Percentiles rank a stretch among this genome's conserved stretches.
Evolutionary conservation across 2,797 vertebrate species (phyloP).

Genomic region (Acomys russatus): DNA sequence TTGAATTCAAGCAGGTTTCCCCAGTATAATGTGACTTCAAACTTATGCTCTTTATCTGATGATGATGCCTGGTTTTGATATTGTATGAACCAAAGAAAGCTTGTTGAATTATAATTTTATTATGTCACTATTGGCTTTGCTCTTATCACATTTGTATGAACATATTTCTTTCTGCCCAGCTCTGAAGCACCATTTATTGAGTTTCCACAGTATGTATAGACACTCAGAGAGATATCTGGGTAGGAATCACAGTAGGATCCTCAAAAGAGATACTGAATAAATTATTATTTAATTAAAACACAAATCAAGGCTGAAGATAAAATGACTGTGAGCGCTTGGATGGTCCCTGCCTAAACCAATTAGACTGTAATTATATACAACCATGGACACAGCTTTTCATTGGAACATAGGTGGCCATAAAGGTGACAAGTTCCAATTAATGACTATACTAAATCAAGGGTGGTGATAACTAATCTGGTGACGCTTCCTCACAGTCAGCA

Average conservation of each 20-base stretch:
- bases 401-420: slow-evolving; percentile 42
- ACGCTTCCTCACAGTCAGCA: background rate
- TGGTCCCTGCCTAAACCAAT: slow-evolving; percentile 52
- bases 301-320: slow-evolving; percentile 76
- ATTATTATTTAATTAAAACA: slow-evolving; percentile 83
- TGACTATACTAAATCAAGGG: slow-evolving; percentile 69
- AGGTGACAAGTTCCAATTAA: slow-evolving; percentile 61
- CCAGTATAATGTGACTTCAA: background rate
- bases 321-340: slow-evolving; percentile 47
- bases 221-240: slow-evolving; percentile 65
- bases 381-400: slow-evolving; percentile 67
- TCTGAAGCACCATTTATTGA: slow-evolving; percentile 58
- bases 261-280: slow-evolving; percentile 69
- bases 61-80: background rate
- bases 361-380: slow-evolving; percentile 61
- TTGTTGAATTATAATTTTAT: slow-evolving; percentile 10
- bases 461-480: slow-evolving; percentile 69
- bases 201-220: slow-evolving; percentile 60
- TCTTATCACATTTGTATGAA: background rate
- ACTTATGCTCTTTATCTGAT: background rate
- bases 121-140: background rate
- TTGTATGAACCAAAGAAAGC: slow-evolving; percentile 20
- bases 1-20: background rate
- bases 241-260: slow-evolving; percentile 22
- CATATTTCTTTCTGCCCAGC: slow-evolving; percentile 53